Percentiles rank a stretch among this genome's conserved stretches.
Evolutionary conservation across 2,113 vertebrate species (phyloP).

Genomic region (Numida meleagris): DNA sequence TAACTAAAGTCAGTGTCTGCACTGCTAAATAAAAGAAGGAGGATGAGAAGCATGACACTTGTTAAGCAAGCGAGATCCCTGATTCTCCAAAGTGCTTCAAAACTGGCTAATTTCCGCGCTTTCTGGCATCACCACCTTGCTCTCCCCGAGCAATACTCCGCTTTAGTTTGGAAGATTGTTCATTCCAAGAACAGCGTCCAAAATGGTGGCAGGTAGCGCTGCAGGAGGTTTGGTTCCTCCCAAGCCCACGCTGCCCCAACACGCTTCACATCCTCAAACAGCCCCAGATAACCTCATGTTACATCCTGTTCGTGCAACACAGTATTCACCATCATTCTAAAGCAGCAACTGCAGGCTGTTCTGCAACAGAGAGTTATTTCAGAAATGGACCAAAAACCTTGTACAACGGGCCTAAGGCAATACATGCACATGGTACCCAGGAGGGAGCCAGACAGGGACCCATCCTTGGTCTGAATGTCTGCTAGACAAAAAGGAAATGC

Average conservation of each 20-base stretch:
- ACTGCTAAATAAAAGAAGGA: not conserved
- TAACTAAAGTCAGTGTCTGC: not conserved
- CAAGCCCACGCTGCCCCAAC: not conserved
- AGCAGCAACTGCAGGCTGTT: not conserved
- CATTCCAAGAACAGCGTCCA: not conserved
- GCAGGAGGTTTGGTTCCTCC: not conserved
- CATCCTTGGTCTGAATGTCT: not conserved
- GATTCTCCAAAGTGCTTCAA: not conserved
- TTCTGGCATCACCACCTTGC: not conserved
- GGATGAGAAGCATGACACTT: not conserved
- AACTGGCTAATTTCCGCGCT: not conserved
- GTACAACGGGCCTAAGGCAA: not conserved
- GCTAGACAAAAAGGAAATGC: not conserved
- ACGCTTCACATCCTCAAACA: not conserved
- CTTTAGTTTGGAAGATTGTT: not conserved
- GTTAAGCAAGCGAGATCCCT: not conserved
- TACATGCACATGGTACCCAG: not conserved
- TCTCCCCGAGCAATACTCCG: not conserved
- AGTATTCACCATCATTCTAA: not conserved
- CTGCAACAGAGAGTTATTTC: not conserved
- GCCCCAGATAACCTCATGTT: not conserved
- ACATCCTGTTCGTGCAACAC: not conserved
- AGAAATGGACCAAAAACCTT: not conserved
- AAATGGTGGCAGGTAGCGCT: not conserved
- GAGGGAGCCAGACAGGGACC: not conserved